Evolutionary conservation across 2,888 invertebrate genomes (phyloP).

Genomic region (Drosophila paranaensis): DNA sequence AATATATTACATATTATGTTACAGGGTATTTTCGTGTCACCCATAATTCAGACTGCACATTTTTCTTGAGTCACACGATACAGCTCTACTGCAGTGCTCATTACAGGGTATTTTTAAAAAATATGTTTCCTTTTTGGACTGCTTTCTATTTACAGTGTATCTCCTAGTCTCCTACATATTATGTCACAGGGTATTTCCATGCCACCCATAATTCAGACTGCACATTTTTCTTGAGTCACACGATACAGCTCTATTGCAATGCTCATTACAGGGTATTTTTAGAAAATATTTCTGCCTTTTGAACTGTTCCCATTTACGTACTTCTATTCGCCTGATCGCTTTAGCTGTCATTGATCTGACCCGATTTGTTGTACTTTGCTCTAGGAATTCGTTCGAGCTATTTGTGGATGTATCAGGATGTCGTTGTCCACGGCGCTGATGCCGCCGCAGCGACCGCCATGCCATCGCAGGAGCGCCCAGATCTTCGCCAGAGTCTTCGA

Average conservation of each 20-base stretch:
- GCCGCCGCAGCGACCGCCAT: constrained; percentile 41
- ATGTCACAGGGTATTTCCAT: too few relatives aligned
- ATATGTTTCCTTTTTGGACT: too few relatives aligned
- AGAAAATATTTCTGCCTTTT: background rate
- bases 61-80: too few relatives aligned
- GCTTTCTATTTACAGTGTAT: too few relatives aligned
- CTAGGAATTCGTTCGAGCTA: constrained; percentile 29
- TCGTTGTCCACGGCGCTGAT: constrained; percentile 46
- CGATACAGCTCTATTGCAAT: background rate
- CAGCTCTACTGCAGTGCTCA: too few relatives aligned
- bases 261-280: background rate
- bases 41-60: too few relatives aligned
- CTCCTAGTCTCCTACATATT: too few relatives aligned
- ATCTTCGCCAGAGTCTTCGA: constrained; percentile 41
- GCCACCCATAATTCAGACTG: too few relatives aligned
- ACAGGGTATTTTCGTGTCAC: background rate
- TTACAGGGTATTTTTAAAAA: too few relatives aligned
- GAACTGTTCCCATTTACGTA: background rate
- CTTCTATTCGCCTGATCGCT: background rate
- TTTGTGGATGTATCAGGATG: constrained; percentile 38
- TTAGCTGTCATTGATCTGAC: constrained; percentile 14
- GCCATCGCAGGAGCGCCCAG: constrained; percentile 22
- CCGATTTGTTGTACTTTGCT: background rate
- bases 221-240: too few relatives aligned
- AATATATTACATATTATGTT: too few relatives aligned